Conservation (phyloP, 1,140 invertebrate genomes). For the Galleria mellonella region DNA sequence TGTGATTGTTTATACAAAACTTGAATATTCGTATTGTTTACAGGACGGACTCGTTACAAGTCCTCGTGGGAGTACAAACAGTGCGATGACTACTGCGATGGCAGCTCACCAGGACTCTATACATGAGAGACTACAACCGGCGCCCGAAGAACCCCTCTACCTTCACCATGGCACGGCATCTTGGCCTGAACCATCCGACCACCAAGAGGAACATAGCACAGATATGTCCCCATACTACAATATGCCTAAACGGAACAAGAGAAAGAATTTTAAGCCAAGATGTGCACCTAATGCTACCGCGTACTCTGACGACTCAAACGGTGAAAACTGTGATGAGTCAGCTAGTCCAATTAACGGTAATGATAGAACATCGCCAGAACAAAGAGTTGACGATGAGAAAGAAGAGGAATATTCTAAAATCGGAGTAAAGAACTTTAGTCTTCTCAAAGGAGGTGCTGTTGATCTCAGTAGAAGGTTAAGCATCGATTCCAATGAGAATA, state of each 20-base stretch:
- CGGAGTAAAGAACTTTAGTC: constrained; percentile 68
- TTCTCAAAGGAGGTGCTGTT: constrained; percentile 66
- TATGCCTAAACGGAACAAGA: constrained; percentile 77
- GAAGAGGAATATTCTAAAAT: constrained; percentile 55
- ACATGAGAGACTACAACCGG: constrained; percentile 63
- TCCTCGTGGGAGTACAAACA: constrained; percentile 39
- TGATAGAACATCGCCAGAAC: constrained; percentile 51
- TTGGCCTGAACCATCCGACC: constrained; percentile 50
- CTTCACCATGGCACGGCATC: constrained; percentile 57
- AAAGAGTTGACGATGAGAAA: constrained; percentile 43
- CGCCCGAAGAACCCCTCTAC: constrained; percentile 51
- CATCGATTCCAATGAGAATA: constrained; percentile 72
- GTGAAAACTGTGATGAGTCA: constrained; percentile 56
- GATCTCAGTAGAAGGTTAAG: constrained; percentile 68
- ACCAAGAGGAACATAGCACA: constrained; percentile 64
- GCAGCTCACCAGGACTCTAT: constrained; percentile 66
- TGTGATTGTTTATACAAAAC: constrained; percentile 65
- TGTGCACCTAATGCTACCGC: constrained; percentile 75
- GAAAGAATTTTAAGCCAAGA: constrained; percentile 81
- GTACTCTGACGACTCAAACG: constrained; percentile 69
- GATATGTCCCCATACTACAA: constrained; percentile 70
- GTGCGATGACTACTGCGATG: constrained; percentile 71
- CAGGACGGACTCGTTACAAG: constrained; percentile 58
- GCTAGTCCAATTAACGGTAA: constrained; percentile 67
- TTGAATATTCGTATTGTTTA: constrained; percentile 31